phyloP scores from a whole-genome alignment of 2,888 invertebrate species.

The Tinea trinotella region DNA sequence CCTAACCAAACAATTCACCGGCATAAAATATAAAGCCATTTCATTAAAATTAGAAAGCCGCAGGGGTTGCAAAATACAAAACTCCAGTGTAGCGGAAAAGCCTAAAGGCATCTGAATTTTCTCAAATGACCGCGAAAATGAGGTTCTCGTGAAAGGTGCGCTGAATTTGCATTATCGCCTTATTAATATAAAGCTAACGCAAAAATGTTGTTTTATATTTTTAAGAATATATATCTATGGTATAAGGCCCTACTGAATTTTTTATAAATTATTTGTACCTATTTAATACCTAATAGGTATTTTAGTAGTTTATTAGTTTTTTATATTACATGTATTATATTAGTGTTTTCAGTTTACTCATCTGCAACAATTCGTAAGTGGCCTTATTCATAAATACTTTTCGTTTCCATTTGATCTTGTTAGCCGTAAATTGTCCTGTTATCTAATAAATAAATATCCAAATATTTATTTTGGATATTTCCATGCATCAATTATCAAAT shows the following conservation, averaged over 20 bases:
- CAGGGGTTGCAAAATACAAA: slow-evolving; percentile 16
- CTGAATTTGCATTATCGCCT: slow-evolving; percentile 54
- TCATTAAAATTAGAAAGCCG: slow-evolving; percentile 14
- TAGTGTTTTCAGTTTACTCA: too few species aligned
- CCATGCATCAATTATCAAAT: too few species aligned
- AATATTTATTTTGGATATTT: too few species aligned
- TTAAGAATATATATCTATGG: not conserved
- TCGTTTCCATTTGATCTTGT: too few species aligned
- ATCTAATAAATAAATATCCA: too few species aligned
- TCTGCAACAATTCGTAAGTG: too few species aligned
- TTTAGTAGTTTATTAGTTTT: too few species aligned
- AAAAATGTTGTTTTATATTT: slow-evolving; percentile 26
- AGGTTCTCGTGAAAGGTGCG: slow-evolving; percentile 38
- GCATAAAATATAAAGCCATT: slow-evolving; percentile 10
- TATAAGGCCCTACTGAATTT: not conserved
- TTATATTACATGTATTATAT: too few species aligned
- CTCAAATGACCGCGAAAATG: slow-evolving; percentile 41
- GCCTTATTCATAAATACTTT: too few species aligned
- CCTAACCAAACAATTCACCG: slow-evolving; percentile 5
- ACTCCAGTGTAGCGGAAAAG: slow-evolving; percentile 2
- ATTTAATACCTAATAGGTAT: too few species aligned
- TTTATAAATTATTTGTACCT: not conserved
- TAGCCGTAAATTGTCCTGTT: too few species aligned
- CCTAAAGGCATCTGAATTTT: slow-evolving; percentile 38
- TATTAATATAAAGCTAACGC: slow-evolving; percentile 46